Conservation (phyloP, 2,888 invertebrate genomes). For the Agonopterix subpropinquella region DNA sequence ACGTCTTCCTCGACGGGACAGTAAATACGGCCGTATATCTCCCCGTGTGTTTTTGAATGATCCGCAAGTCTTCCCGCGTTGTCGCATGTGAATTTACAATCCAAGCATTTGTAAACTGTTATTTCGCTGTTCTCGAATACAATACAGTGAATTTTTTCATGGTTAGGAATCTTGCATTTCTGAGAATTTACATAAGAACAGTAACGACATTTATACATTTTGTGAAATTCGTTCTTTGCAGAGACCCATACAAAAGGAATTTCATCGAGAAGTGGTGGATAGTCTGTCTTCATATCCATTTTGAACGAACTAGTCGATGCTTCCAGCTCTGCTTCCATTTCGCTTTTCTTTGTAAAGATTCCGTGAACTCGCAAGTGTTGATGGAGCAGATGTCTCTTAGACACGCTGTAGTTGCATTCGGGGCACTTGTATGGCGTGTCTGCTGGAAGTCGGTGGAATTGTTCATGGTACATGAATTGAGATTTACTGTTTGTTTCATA, state of each 20-base stretch:
- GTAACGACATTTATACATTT: constrained; percentile 89
- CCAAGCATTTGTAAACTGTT: constrained; percentile 79
- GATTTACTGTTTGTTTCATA: constrained; percentile 91
- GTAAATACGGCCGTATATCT: constrained; percentile 81
- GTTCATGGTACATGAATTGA: constrained; percentile 90
- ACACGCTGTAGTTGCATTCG: constrained; percentile 88
- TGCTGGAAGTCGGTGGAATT: constrained; percentile 83
- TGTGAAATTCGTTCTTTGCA: constrained; percentile 81
- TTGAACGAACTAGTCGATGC: constrained; percentile 30
- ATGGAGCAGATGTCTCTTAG: constrained; percentile 86
- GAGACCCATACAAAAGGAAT: constrained; percentile 87
- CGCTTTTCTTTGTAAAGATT: constrained; percentile 61
- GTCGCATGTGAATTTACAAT: constrained; percentile 87
- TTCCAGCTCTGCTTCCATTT: constrained; percentile 61
- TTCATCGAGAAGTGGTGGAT: constrained; percentile 68
- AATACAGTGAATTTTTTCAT: constrained; percentile 85
- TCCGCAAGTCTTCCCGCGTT: constrained; percentile 81
- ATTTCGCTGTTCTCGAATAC: constrained; percentile 68
- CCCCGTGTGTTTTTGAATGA: constrained; percentile 85
- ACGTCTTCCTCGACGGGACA: constrained; percentile 80
- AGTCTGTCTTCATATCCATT: constrained; percentile 28
- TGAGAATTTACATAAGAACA: constrained; percentile 91
- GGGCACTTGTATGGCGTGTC: constrained; percentile 87
- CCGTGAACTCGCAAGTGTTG: constrained; percentile 88
- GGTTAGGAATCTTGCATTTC: constrained; percentile 86